phyloP scores from a whole-genome alignment of 2,888 invertebrate species.

The Odontothrips loti region DNA sequence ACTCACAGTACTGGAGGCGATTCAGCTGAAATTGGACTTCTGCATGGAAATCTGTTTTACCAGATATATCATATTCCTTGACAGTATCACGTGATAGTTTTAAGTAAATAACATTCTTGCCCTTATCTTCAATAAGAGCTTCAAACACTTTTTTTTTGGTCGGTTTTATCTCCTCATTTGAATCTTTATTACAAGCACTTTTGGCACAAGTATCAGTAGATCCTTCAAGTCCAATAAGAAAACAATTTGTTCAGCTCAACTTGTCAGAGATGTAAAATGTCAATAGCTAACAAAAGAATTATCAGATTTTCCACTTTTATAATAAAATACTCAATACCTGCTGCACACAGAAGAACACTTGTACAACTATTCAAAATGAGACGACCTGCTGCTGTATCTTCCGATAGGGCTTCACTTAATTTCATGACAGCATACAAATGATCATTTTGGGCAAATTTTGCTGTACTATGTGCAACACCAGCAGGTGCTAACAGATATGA shows the following conservation, averaged over 20 bases:
- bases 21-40: constrained; percentile 79
- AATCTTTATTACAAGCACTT: no score
- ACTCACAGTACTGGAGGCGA: constrained; percentile 74
- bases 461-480: constrained; percentile 63
- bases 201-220: neutral
- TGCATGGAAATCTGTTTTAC: constrained; percentile 29
- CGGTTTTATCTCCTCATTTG: constrained; percentile 30
- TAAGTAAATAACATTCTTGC: constrained; percentile 71
- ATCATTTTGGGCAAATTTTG: constrained; percentile 70
- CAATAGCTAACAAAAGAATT: constrained; percentile 34
- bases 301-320: neutral
- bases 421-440: constrained; percentile 71
- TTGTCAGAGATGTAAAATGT: constrained; percentile 31
- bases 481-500: constrained; percentile 66
- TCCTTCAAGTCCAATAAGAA: neutral
- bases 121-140: constrained; percentile 73
- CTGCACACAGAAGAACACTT: constrained; percentile 58
- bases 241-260: constrained; percentile 10
- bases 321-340: constrained; percentile 7
- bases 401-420: constrained; percentile 68
- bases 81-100: constrained; percentile 65
- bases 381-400: constrained; percentile 76
- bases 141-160: constrained; percentile 59
- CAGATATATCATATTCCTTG: constrained; percentile 34
- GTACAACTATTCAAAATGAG: constrained; percentile 72